Evolutionary conservation across 2,888 invertebrate genomes (phyloP).

Genomic region (Erannis defoliaria): DNA sequence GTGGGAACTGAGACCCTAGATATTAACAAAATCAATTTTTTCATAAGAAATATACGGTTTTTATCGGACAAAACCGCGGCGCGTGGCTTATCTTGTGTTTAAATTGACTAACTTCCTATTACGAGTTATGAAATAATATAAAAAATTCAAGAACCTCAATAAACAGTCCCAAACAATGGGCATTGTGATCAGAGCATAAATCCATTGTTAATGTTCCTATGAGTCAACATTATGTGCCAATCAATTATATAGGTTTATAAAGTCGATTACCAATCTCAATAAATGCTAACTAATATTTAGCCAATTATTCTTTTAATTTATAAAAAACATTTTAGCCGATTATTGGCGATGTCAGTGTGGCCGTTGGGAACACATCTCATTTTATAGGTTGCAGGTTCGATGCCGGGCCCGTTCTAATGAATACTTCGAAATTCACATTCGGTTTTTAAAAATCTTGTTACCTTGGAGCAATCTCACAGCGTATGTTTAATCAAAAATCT

Average conservation of each 20-base stretch:
- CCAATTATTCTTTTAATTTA: too few relatives aligned
- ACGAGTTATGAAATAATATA: constrained; percentile 31
- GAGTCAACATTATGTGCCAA: constrained; percentile 55
- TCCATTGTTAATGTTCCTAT: constrained; percentile 61
- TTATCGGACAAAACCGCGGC: background rate
- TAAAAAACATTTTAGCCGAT: too few relatives aligned
- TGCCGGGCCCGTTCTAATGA: too few relatives aligned
- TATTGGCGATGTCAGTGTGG: too few relatives aligned
- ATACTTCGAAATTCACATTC: too few relatives aligned
- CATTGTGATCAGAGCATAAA: constrained; percentile 62
- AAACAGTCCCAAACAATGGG: constrained; percentile 59
- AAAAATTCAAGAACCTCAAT: constrained; percentile 22
- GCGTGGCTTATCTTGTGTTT: background rate
- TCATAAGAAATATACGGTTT: background rate
- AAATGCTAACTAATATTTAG: background rate
- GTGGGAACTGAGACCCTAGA: too few relatives aligned
- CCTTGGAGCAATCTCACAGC: too few relatives aligned
- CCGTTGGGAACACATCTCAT: too few relatives aligned
- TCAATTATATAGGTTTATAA: constrained; percentile 13
- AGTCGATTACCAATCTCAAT: constrained; percentile 6
- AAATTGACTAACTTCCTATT: constrained; percentile 16
- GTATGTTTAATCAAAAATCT: too few relatives aligned
- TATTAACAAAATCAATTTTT: too few relatives aligned
- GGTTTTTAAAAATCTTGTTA: too few relatives aligned
- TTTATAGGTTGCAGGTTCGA: too few relatives aligned